phyloP scores from a whole-genome alignment of 1,140 invertebrate genomes.

The Drosophila sp. region DNA sequence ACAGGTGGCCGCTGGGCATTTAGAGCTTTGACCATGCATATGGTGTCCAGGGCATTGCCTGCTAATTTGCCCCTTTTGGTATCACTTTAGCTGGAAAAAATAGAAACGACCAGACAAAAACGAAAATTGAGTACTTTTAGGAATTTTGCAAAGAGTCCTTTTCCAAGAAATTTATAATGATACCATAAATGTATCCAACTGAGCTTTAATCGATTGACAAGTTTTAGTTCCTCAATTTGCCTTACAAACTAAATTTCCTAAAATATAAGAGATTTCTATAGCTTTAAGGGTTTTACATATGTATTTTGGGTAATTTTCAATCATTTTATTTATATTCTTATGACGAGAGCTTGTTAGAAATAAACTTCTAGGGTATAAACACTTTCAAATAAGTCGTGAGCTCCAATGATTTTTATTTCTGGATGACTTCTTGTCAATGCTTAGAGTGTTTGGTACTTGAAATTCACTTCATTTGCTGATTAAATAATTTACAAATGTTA shows the following conservation, averaged over 20 bases:
- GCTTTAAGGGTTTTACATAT: no score
- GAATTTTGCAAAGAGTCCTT: neutral
- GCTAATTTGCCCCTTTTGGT: slow-evolving; percentile 12
- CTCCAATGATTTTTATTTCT: neutral
- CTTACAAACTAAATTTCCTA: no score
- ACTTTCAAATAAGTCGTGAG: no score
- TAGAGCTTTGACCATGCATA: neutral
- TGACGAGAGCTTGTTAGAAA: no score
- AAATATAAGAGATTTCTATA: no score
- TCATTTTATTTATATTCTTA: no score
- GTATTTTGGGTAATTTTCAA: no score
- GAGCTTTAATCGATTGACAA: no score
- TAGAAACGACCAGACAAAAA: neutral
- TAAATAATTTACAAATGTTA: slow-evolving; percentile 14
- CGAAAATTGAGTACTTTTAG: neutral
- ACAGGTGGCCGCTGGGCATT: slow-evolving; percentile 19
- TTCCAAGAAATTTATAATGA: neutral
- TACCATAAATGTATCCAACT: neutral
- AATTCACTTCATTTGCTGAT: slow-evolving; percentile 12
- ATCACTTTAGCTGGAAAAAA: neutral
- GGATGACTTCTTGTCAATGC: neutral
- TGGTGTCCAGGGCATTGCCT: neutral
- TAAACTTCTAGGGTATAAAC: no score
- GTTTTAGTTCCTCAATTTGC: neutral
- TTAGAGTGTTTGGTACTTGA: neutral